phyloP scores from a whole-genome alignment of 2,888 invertebrate genomes.

The Nowickia ferox region DNA sequence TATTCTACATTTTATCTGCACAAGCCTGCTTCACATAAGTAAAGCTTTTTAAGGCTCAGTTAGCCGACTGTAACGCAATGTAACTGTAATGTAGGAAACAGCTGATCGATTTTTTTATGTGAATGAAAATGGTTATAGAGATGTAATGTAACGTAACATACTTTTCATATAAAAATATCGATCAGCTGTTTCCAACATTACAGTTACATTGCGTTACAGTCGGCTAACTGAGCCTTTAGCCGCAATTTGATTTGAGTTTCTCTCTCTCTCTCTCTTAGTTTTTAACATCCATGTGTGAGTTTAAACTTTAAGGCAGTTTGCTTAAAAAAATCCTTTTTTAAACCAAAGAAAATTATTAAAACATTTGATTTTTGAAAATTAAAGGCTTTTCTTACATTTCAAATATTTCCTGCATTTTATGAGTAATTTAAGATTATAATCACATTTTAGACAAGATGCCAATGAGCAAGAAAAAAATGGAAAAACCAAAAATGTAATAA shows the following conservation, averaged over 20 bases:
- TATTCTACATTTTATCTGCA: neutral
- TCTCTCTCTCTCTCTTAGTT: neutral
- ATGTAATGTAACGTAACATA: too few relatives aligned
- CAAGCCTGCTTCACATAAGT: constrained; percentile 34
- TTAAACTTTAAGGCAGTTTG: constrained; percentile 34
- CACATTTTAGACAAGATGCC: constrained; percentile 48
- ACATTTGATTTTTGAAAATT: constrained; percentile 36
- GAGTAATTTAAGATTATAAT: constrained; percentile 63
- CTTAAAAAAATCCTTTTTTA: neutral
- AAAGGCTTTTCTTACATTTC: constrained; percentile 35
- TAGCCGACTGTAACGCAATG: too few relatives aligned
- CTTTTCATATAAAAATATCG: too few relatives aligned
- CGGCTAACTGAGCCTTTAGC: too few relatives aligned
- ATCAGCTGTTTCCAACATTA: too few relatives aligned
- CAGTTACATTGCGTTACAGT: too few relatives aligned
- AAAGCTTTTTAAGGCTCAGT: too few relatives aligned
- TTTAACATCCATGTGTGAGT: constrained; percentile 50
- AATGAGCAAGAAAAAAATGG: neutral
- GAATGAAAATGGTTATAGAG: too few relatives aligned
- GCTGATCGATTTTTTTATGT: too few relatives aligned
- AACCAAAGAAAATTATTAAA: neutral
- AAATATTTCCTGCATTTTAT: constrained; percentile 47
- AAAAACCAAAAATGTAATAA: constrained; percentile 12
- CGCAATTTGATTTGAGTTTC: constrained; percentile 7
- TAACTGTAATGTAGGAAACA: too few relatives aligned